Percentiles rank a stretch among this genome's conserved stretches.
phyloP scores from a whole-genome alignment of 2,113 vertebrate species.

The Microcebus ravelobensis region DNA sequence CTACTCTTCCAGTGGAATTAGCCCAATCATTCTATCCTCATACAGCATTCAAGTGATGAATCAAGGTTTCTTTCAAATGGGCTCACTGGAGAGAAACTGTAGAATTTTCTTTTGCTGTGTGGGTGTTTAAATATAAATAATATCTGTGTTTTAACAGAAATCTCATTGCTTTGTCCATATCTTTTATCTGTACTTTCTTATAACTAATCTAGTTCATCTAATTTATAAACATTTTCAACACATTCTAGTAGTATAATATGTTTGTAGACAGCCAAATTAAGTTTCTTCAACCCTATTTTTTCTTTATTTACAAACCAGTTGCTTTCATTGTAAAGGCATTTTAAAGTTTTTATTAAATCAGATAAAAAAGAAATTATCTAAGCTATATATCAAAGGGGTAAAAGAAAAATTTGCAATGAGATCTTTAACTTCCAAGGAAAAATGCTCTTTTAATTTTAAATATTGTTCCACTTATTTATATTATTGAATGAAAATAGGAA shows the following conservation, averaged over 20 bases:
- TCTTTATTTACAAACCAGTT: not conserved
- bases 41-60: not conserved
- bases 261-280: slow-evolving; percentile 10
- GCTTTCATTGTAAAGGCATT: not conserved
- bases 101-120: not conserved
- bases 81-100: not conserved
- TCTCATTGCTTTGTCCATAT: not conserved
- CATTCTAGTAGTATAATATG: not conserved
- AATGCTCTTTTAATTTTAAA: not conserved
- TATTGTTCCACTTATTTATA: not conserved
- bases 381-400: not conserved
- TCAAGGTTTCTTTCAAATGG: not conserved
- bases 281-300: not conserved
- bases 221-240: not conserved
- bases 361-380: not conserved
- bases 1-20: not conserved
- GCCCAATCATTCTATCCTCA: not conserved
- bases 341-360: not conserved
- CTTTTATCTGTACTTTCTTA: not conserved
- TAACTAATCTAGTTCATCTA: not conserved
- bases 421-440: not conserved
- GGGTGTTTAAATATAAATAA: not conserved
- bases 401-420: not conserved
- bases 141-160: not conserved
- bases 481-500: not conserved